Evolutionary conservation across 2,888 invertebrate genomes (phyloP).

Genomic region (Agonopterix arenella): DNA sequence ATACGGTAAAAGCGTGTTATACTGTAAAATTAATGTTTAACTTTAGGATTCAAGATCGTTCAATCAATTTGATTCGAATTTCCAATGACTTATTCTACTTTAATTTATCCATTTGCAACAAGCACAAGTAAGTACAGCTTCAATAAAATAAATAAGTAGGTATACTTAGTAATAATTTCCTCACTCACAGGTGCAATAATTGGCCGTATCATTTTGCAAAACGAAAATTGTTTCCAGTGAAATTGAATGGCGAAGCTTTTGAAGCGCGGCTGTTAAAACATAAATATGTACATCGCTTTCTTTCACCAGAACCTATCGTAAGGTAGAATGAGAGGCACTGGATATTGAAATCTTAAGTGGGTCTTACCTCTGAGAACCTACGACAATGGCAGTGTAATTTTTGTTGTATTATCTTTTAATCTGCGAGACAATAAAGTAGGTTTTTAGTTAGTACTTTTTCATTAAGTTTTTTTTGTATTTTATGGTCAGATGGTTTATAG

Average conservation of each 20-base stretch:
- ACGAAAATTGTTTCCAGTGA: slow-evolving; percentile 19
- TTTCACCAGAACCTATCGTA: slow-evolving; percentile 14
- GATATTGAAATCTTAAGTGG: slow-evolving; percentile 24
- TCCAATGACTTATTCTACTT: no score
- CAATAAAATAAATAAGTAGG: no score
- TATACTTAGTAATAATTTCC: no score
- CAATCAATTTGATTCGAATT: no score
- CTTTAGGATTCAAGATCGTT: no score
- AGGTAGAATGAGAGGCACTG: slow-evolving; percentile 30
- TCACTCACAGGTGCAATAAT: no score
- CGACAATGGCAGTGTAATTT: slow-evolving; percentile 34
- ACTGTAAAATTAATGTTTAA: no score
- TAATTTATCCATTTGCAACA: no score
- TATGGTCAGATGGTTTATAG: no score
- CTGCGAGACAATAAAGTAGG: slow-evolving; percentile 25
- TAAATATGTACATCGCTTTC: slow-evolving; percentile 27
- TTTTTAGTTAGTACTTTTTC: slow-evolving; percentile 17
- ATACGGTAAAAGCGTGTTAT: no score
- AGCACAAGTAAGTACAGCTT: no score
- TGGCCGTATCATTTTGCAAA: not conserved
- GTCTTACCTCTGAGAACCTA: slow-evolving; percentile 32
- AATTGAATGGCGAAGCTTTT: slow-evolving; percentile 26
- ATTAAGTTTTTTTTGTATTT: no score
- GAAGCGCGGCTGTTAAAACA: slow-evolving; percentile 10
- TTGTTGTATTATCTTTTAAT: slow-evolving; percentile 29